Conservation (phyloP, 2,797 vertebrate species). For the Uromys caudimaculatus region DNA sequence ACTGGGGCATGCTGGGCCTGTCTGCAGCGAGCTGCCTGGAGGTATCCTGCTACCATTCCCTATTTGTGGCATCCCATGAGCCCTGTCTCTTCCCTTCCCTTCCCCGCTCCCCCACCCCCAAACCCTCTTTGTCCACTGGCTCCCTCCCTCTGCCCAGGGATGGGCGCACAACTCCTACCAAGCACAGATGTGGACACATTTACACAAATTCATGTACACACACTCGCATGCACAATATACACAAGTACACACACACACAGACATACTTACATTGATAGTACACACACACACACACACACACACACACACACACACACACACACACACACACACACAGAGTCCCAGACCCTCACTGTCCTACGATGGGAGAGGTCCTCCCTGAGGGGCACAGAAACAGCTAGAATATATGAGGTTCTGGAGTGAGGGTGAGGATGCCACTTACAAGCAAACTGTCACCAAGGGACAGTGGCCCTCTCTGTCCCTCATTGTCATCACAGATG, state of each 20-base stretch:
- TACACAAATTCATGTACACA: background rate
- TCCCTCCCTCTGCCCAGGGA: background rate
- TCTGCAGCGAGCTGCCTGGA: fast-evolving
- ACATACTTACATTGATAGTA: no score
- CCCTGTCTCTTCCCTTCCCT: background rate
- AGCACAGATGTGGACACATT: background rate
- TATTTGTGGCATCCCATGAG: background rate
- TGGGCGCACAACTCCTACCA: background rate
- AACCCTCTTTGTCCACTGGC: no score
- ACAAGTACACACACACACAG: no score
- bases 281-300: no score
- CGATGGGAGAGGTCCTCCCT: background rate
- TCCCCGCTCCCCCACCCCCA: background rate
- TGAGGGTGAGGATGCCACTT: background rate
- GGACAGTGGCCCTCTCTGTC: background rate
- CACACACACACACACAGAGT: background rate
- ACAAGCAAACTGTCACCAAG: background rate
- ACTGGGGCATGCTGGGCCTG: fast-evolving
- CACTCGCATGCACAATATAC: no score
- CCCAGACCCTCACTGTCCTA: background rate
- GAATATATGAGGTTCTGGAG: background rate
- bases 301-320: background rate
- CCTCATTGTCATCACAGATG: background rate
- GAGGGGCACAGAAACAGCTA: background rate
- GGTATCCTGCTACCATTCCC: fast-evolving